Base-by-base conservation (phyloP, 2,888 invertebrate genomes). In the Campoletis raptor region DNA sequence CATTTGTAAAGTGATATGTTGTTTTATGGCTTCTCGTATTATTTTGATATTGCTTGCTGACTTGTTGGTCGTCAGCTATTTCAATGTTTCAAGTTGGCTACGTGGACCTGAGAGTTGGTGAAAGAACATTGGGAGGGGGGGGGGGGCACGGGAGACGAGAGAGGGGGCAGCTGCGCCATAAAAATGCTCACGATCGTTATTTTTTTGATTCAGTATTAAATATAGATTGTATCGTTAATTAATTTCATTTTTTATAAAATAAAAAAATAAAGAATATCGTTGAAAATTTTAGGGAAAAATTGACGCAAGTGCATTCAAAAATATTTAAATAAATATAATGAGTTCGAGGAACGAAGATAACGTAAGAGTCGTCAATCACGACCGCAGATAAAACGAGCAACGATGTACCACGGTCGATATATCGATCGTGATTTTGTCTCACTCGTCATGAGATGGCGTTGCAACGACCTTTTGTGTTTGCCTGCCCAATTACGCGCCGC, bases 291-390 rank as follows among this genome's bases (percentile, higher is more conserved):
- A 7, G 48, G 18, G 18, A 5, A 48, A 48, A 18, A 7, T 18
- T 3, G 18, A 48, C 1, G 4, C 18, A n/a, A 6, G 3, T 5
- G 18, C 5, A 48, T 18, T 48, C n/a, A 7, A 18, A 48, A 18
- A 15, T 15, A 18, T 48, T 48, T 48, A 18, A 4, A 5, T 48
- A 48, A 18, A 48, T 5, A 48, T 48, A 18, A 2, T 48, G n/a
- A 4, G 18, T 61, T 30, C 15, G 15, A 15, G 12, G 6, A 24
- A 12, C 79, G 45, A 57, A 69, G 66, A 70, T 80, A 80, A 85
- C 54, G 64, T 61, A 1, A 61, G 6, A n/a, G 30, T 15, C 61
- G 10, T 4, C 15, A 15, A 15, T 61, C 6, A 15, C 30, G 30
- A 30, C 61, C 3, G 61, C 30, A 30, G 61, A 61, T 61, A 61